Conservation (phyloP, 2,888 invertebrate genomes). For the Drosophila borealis region DNA sequence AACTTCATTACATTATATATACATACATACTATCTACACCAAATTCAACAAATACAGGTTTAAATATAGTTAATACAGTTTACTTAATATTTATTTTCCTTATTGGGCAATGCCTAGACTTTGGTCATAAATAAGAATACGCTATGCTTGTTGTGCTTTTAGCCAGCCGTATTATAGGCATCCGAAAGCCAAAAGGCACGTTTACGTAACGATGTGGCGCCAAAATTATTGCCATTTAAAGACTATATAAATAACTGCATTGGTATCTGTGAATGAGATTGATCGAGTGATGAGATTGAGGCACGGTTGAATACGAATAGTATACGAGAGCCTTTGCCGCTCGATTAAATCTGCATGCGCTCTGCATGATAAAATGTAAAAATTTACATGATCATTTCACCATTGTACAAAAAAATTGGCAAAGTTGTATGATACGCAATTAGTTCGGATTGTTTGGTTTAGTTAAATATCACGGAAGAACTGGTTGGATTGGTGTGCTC, state of each 20-base stretch:
- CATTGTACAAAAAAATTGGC: not conserved
- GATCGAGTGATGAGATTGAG: not conserved
- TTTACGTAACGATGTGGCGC: conserved; percentile 72
- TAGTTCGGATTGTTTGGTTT: too few species aligned
- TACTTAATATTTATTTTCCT: too few species aligned
- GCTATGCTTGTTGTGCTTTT: conserved; percentile 16
- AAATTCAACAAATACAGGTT: too few species aligned
- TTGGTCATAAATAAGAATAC: not conserved
- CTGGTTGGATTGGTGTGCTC: too few species aligned
- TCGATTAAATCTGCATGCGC: conserved; percentile 23
- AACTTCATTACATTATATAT: too few species aligned
- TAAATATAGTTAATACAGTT: too few species aligned
- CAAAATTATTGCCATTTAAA: conserved; percentile 72
- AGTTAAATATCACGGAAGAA: too few species aligned
- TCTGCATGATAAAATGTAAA: conserved; percentile 1
- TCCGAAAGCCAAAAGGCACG: conserved; percentile 45
- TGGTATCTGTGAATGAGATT: conserved; percentile 3
- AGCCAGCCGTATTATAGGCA: conserved; percentile 26
- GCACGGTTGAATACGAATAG: not conserved
- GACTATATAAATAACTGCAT: conserved; percentile 31
- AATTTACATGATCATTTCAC: not conserved
- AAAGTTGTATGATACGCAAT: too few species aligned
- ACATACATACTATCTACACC: too few species aligned
- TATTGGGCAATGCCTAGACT: too few species aligned
- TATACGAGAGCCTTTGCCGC: conserved; percentile 1